A percentile compares a stretch with the other conserved stretches of the same genome.
phyloP scores from a whole-genome alignment of 2,888 invertebrate genomes.

The Philhelius pedissequus region DNA sequence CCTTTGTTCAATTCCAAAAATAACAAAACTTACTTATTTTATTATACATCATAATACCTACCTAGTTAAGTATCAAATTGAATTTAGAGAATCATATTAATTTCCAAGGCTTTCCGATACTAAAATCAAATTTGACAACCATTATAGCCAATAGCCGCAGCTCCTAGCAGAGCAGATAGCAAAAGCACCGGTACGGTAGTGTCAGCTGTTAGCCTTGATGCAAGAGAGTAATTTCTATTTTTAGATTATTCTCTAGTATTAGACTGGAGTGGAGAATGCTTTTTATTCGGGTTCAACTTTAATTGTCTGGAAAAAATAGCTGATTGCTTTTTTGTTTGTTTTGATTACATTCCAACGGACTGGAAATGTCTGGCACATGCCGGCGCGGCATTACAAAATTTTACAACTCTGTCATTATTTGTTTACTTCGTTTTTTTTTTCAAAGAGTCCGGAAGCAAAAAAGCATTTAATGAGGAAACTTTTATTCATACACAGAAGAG shows the following conservation, averaged over 20 bases:
- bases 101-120: constrained; percentile 35
- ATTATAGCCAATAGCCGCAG: not conserved
- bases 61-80: constrained; percentile 29
- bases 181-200: not conserved
- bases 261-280: not conserved
- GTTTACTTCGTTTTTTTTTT: constrained; percentile 43
- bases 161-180: not conserved
- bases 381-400: constrained; percentile 37
- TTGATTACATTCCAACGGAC: constrained; percentile 55
- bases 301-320: constrained; percentile 40
- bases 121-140: not conserved
- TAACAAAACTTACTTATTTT: constrained; percentile 16
- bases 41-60: not conserved
- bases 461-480: not conserved
- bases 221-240: constrained; percentile 63
- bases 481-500: not conserved
- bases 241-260: constrained; percentile 23
- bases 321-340: constrained; percentile 36
- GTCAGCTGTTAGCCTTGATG: not conserved
- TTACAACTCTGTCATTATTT: constrained; percentile 39
- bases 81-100: constrained; percentile 46
- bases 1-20: not conserved
- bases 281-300: constrained; percentile 14
- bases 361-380: constrained; percentile 51
- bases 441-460: constrained; percentile 29